Conservation (phyloP, 2,888 invertebrate genomes). For the Caenorhabditis zanzibari region DNA sequence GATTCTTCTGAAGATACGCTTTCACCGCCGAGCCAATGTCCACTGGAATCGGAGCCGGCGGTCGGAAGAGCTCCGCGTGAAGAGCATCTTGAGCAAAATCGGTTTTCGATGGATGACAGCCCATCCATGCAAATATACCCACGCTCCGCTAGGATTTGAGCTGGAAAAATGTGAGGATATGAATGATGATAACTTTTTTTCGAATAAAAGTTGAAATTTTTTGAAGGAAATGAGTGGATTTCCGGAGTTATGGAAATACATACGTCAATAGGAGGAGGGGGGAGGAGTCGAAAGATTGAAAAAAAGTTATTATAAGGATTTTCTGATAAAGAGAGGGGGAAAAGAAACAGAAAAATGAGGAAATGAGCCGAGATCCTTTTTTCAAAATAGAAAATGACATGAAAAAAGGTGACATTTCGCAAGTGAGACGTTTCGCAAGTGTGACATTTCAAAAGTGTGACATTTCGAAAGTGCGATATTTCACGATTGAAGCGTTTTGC, state of each 20-base stretch:
- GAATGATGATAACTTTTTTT: constrained; percentile 9
- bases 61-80: constrained; percentile 51
- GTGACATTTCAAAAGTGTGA: no score
- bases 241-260: not conserved
- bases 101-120: constrained; percentile 67
- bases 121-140: constrained; percentile 68
- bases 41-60: constrained; percentile 73
- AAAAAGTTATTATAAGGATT: not conserved
- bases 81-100: constrained; percentile 31
- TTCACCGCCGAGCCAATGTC: constrained; percentile 64
- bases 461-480: no score
- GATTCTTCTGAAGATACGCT: constrained; percentile 38
- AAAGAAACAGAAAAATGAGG: not conserved
- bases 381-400: not conserved
- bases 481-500: no score
- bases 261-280: constrained; percentile 38
- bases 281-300: constrained; percentile 8
- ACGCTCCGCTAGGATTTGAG: not conserved
- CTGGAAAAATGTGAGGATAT: not conserved
- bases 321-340: not conserved
- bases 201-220: constrained; percentile 13
- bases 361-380: constrained; percentile 10
- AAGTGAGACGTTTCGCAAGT: no score
- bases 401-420: no score
- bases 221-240: constrained; percentile 47